Conservation (phyloP, 2,888 invertebrate genomes). For the Rhagonycha lutea region DNA sequence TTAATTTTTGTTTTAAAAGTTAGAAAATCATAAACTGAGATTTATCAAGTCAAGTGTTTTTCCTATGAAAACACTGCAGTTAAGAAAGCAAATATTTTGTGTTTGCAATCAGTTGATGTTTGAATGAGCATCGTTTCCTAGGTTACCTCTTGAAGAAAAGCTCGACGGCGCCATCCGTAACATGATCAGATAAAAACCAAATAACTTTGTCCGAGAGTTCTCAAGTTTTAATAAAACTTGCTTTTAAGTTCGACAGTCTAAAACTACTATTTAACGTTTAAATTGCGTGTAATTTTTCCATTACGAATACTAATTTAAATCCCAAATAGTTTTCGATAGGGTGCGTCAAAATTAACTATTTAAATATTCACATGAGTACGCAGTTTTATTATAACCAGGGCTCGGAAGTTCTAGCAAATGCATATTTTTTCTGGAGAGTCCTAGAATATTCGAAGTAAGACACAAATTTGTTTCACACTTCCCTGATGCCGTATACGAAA, state of each 20-base stretch:
- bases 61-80: background rate
- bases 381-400: too few species aligned
- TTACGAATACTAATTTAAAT: background rate
- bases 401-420: too few species aligned
- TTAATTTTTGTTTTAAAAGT: background rate
- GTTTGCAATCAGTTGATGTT: conserved; percentile 22
- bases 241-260: background rate
- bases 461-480: too few species aligned
- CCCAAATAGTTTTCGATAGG: too few species aligned
- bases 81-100: conserved; percentile 22
- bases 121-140: conserved; percentile 23
- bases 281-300: background rate
- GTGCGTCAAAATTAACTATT: too few species aligned
- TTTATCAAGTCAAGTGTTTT: background rate
- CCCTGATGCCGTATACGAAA: too few species aligned
- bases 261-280: background rate
- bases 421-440: too few species aligned
- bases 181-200: conserved; percentile 10
- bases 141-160: conserved; percentile 13
- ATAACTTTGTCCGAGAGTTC: background rate
- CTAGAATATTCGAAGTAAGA: too few species aligned
- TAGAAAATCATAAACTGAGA: background rate
- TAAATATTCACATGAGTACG: too few species aligned
- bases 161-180: conserved; percentile 24
- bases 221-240: background rate